Conservation (phyloP, 2,797 vertebrate genomes). For the Hoplostethus atlanticus region DNA sequence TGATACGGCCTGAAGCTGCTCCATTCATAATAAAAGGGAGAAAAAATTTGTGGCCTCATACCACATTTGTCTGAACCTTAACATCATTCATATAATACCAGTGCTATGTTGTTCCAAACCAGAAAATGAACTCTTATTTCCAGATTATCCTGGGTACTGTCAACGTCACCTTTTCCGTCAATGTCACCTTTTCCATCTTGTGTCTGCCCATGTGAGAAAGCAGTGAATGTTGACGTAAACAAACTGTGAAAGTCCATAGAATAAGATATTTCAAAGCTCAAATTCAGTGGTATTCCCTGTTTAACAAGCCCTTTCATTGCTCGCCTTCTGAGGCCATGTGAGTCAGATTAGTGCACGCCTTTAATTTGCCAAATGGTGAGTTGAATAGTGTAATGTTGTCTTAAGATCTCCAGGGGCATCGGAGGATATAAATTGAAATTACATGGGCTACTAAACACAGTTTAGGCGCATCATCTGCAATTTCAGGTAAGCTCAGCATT, state of each 20-base stretch:
- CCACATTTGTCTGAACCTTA: constrained; percentile 4
- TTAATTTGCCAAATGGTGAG: constrained; percentile 59
- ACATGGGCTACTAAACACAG: constrained; percentile 38
- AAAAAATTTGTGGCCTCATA: neutral
- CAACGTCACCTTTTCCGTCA: too few relatives aligned
- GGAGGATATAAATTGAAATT: constrained; percentile 76
- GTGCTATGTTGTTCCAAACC: neutral
- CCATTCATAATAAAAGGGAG: constrained; percentile 8
- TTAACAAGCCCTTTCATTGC: constrained; percentile 4
- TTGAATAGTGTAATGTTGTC: constrained; percentile 39
- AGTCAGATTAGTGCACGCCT: constrained; percentile 45
- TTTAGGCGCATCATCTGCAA: constrained; percentile 23
- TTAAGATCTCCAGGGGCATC: constrained; percentile 48
- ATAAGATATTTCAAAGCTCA: constrained; percentile 5
- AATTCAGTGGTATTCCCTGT: constrained; percentile 16
- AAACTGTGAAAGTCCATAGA: neutral
- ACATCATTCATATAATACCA: neutral
- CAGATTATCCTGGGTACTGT: too few relatives aligned
- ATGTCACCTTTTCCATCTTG: neutral
- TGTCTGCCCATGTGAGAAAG: neutral
- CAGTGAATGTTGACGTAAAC: neutral
- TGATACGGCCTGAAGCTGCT: neutral
- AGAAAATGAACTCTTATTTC: neutral
- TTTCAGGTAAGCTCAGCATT: constrained; percentile 62
- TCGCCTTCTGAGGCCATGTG: constrained; percentile 52